These are phyloP conservation scores for Tylochromis polylepis DNA, from an alignment of 2,113 vertebrate species.

Conservation along the genomic window DNA sequence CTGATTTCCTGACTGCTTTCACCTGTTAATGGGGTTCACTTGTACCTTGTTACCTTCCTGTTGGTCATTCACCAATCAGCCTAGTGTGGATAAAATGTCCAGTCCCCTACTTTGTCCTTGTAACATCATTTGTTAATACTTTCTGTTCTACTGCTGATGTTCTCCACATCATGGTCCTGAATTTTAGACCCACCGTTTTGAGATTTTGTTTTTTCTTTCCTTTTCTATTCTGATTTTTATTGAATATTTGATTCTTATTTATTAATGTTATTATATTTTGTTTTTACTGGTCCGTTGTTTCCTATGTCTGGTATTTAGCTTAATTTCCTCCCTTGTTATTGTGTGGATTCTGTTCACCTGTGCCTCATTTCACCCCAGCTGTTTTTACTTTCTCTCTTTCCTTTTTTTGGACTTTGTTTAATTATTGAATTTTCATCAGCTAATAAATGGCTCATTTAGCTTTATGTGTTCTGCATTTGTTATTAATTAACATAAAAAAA, in stretches of 20 bases:
- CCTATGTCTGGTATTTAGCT: neutral
- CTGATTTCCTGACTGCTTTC: too few species aligned
- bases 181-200: neutral
- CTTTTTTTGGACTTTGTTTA: neutral
- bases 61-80: neutral
- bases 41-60: neutral
- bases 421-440: neutral
- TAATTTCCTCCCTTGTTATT: neutral
- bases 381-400: neutral
- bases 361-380: neutral
- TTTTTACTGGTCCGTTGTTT: neutral
- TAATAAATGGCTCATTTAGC: neutral
- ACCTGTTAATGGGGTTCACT: neutral
- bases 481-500: neutral
- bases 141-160: neutral
- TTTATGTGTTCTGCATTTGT: neutral
- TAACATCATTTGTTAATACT: neutral
- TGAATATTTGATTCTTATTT: neutral
- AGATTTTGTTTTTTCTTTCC: neutral
- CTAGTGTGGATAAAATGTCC: neutral
- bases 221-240: neutral
- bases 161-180: too few species aligned
- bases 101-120: neutral
- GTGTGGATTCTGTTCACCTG: neutral
- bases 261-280: neutral